Base-by-base conservation (phyloP, 1,140 invertebrate genomes). In the Drosophila insularis region DNA sequence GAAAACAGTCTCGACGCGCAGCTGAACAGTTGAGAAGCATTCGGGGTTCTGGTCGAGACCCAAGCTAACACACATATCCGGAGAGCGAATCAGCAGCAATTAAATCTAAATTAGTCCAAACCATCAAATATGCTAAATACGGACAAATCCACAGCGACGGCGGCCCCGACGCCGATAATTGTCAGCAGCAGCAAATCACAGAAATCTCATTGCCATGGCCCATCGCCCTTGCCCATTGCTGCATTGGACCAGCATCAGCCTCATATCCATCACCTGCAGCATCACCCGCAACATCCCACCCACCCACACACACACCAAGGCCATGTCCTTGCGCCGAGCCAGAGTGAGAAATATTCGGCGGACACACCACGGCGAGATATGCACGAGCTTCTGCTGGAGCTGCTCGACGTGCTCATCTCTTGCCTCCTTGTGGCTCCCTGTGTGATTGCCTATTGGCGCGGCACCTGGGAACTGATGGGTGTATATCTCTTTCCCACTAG, bases 381-480 rank as follows among this genome's bases (percentile, higher is more conserved):
- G 80, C 92, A 86, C 74, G 92, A 95, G 74, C 92, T 93, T 1
- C 92, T 96, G 5, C 93, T 97, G 17, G 94, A 94, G 11, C 80
- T 95, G 53, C 91, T 96, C 46, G 97, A 97, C 90, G 93, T 93
- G 11, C 78, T 95, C 13, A 94, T 97, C 80, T 95, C 96, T 4
- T 94, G 95, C 53, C 82, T 94, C 0, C 92, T 97, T 10, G 94
- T 97, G 5, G 95, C 95, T 0, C 96, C 96, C 7, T 94, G 95
- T 8, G 96, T 97, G 1, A 96, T 98, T 7, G 94, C 94, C 54
- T 97, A 97, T 89, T 98, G 97, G 97, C 93, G 97, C 31, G 96
- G 96, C 59, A 96, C 96, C 31, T 98, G 96, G 96, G 94, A 94
- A 50, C 93, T 98, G 14, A 95, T 96, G 93, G 95, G 95, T 69